Base-by-base conservation (phyloP, 2,113 vertebrate species). In the Platichthys flesus region DNA sequence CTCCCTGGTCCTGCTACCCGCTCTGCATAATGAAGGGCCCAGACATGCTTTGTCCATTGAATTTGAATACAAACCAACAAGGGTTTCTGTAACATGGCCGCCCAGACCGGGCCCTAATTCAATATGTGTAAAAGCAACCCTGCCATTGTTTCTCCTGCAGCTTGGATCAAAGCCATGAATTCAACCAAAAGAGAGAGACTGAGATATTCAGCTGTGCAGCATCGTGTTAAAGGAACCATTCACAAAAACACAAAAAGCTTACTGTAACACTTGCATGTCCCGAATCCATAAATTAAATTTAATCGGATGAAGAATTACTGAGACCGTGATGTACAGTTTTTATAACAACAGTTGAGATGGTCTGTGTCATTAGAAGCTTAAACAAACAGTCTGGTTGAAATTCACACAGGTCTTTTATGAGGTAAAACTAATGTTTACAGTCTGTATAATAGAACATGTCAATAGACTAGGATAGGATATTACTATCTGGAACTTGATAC, bases 11-110 rank as follows among this genome's bases (percentile, higher is more conserved):
- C 81, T 71, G 88, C 83, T 86, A 91, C 84, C 81, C 74, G 76
- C 78, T 69, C 73, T 91, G 92, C 91, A 93, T 93, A 92, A 93
- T 94, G 88, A 93, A 91, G 90, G 86, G 76, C 71, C 74, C 85
- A 90, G 89, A 93, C 91, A 84, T 79, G 81, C 90, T 84, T 85
- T 91, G 89, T 90, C 82, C 74, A 57, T 90, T 82, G 75, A 89
- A 88, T 92, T 83, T 80, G 83, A 89, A 93, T 88, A 88, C 87
- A 89, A 90, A 87, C 81, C 88, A 91, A 84, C 74, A 47, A 81
- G 76, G 81, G 77, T 82, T 90, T 86, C 80, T 91, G 76, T 92
- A 89, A 88, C 87, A 88, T 73, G 66, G 71, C 74, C 57, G 49
- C 76, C 72, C 69, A 72, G 72, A 63, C 76, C 60, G 73, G 79